A percentile compares a stretch with the other conserved stretches of the same genome.
Evolutionary conservation across 1,140 invertebrate genomes (phyloP).

Genomic region (Oncopodura yosiiana): DNA sequence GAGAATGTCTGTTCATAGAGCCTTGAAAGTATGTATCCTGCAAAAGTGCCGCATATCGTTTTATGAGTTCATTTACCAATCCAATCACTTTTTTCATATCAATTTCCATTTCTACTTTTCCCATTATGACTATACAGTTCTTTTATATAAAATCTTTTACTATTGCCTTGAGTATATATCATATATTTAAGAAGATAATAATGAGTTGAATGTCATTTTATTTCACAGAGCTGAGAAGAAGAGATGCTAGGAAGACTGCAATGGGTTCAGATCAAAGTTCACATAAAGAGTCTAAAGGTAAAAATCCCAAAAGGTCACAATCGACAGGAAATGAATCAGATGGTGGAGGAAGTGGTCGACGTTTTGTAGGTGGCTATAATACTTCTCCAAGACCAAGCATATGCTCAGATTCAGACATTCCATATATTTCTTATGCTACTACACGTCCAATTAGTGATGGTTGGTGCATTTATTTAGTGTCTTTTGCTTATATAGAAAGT

Average conservation of each 20-base stretch:
- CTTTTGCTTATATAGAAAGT: neutral
- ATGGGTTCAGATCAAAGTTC: slow-evolving; percentile 36
- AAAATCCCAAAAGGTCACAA: slow-evolving; percentile 35
- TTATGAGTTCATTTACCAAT: too few species aligned
- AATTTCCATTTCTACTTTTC: too few species aligned
- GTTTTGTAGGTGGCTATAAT: slow-evolving; percentile 54
- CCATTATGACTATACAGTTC: too few species aligned
- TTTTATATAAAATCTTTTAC: too few species aligned
- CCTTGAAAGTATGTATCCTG: too few species aligned
- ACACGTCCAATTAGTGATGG: slow-evolving; percentile 63
- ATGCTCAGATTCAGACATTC: slow-evolving; percentile 78
- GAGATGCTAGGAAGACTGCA: too few species aligned
- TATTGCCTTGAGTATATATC: too few species aligned
- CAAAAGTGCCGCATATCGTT: too few species aligned
- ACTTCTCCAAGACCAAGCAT: slow-evolving; percentile 68
- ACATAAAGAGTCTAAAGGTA: slow-evolving; percentile 23
- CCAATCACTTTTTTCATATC: too few species aligned
- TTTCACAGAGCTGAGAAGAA: neutral
- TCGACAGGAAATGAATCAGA: slow-evolving; percentile 27
- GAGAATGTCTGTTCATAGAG: too few species aligned
- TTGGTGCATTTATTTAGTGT: neutral
- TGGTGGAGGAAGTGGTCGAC: slow-evolving; percentile 40
- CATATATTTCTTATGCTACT: slow-evolving; percentile 88
- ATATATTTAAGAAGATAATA: too few species aligned
- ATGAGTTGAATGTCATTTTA: too few species aligned